These are phyloP conservation scores for Hiodon alosoides DNA, from an alignment of 2,113 vertebrate species.

Conservation along the genomic window DNA sequence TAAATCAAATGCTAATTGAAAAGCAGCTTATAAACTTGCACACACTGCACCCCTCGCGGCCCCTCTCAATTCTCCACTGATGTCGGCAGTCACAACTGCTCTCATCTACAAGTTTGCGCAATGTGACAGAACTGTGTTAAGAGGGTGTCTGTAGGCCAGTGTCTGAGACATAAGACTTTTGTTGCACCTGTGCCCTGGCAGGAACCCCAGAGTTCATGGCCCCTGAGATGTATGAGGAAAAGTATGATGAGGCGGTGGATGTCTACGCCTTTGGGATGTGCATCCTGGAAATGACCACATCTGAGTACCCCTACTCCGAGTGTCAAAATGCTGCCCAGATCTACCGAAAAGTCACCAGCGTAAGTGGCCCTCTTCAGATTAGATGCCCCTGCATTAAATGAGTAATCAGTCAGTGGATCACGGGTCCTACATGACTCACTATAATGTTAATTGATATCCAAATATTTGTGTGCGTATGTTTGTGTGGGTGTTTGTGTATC, in stretches of 20 bases:
- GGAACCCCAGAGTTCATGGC: slow-evolving; percentile 99
- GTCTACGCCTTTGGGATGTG: slow-evolving; percentile 99
- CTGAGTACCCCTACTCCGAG: slow-evolving; percentile 94
- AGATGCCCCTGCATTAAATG: neutral
- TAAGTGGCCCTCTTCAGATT: slow-evolving; percentile 53
- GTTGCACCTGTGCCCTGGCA: slow-evolving; percentile 41
- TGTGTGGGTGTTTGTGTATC: no score
- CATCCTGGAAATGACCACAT: slow-evolving; percentile 97
- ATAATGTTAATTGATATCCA: no score
- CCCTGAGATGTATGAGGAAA: slow-evolving; percentile 97
- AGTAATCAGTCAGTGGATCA: no score
- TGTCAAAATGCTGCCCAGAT: slow-evolving; percentile 97
- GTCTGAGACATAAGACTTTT: neutral
- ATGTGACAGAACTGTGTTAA: no score
- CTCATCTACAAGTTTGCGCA: no score
- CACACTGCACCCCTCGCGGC: no score
- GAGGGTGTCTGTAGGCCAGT: neutral
- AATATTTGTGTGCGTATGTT: no score
- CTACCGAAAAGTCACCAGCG: slow-evolving; percentile 97
- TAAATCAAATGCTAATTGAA: no score
- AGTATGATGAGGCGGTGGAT: slow-evolving; percentile 92
- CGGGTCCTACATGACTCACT: no score
- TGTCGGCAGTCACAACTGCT: no score
- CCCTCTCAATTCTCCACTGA: no score
- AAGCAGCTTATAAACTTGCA: no score